Percentiles rank a stretch among this genome's conserved stretches.
Evolutionary conservation across 2,113 vertebrate genomes (phyloP).

Genomic region (Canis aureus): DNA sequence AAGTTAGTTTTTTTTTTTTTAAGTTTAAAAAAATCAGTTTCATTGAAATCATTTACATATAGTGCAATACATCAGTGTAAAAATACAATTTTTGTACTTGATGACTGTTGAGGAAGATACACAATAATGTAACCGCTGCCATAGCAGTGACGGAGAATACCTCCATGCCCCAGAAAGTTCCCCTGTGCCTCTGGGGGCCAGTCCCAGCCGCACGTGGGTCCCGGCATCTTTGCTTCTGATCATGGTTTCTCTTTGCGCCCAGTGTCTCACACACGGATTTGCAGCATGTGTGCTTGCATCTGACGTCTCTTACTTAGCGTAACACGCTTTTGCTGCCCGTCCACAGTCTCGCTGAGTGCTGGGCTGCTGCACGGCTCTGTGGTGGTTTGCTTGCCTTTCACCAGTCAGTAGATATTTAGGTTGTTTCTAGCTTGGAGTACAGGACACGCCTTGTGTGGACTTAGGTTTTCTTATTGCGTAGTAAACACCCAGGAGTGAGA

Average conservation of each 20-base stretch:
- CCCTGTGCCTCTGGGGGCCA: background rate
- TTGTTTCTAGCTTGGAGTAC: background rate
- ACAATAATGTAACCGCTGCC: background rate
- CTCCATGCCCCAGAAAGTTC: background rate
- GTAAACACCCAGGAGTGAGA: background rate
- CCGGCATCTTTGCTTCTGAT: background rate
- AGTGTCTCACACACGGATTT: background rate
- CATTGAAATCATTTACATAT: background rate
- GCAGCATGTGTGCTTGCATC: background rate
- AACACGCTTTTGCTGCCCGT: background rate
- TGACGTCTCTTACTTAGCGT: background rate
- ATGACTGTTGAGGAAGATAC: background rate
- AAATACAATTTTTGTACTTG: background rate
- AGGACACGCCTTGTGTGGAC: background rate
- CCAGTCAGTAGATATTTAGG: background rate
- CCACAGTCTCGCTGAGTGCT: background rate
- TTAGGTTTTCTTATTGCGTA: background rate
- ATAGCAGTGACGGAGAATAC: background rate
- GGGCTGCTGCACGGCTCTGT: background rate
- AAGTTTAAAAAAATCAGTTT: background rate
- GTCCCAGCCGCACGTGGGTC: background rate
- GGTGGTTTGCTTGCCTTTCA: background rate
- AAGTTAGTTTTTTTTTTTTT: background rate
- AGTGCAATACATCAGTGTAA: background rate
- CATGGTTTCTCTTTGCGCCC: background rate